Evolutionary conservation across 2,888 invertebrate species (phyloP).

Genomic region (Scrobipalpa atriplicella): DNA sequence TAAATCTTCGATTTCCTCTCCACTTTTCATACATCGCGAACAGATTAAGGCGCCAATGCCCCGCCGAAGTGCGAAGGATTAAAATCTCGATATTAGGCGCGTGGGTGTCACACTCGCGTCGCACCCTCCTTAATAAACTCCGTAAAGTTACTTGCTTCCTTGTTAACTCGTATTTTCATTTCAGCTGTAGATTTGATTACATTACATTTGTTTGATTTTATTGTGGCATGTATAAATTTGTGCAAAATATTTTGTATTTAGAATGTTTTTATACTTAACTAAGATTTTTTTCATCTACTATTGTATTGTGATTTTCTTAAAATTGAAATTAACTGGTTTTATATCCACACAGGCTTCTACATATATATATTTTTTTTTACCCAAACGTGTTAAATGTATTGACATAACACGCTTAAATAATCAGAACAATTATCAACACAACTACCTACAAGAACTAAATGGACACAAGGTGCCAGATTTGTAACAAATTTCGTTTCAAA

Average conservation of each 20-base stretch:
- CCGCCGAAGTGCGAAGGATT: slow-evolving; percentile 56
- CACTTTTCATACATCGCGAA: slow-evolving; percentile 20
- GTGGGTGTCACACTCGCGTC: slow-evolving; percentile 8
- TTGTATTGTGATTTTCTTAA: too few species aligned
- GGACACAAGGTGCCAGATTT: neutral
- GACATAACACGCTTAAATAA: too few species aligned
- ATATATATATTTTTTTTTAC: too few species aligned
- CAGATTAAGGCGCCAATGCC: slow-evolving; percentile 32
- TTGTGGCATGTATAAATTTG: neutral
- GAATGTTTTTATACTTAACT: neutral
- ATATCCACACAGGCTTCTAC: too few species aligned
- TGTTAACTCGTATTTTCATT: slow-evolving; percentile 30
- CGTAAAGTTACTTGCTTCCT: slow-evolving; percentile 27
- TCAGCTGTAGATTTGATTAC: neutral
- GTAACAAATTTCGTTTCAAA: neutral
- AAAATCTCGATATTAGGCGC: slow-evolving; percentile 56
- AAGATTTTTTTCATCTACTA: too few species aligned
- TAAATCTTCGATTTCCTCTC: neutral
- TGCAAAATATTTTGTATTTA: neutral
- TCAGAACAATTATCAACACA: neutral
- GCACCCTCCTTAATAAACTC: slow-evolving; percentile 49
- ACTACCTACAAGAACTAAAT: neutral
- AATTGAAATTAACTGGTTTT: too few species aligned
- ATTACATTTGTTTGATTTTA: neutral
- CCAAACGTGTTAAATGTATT: too few species aligned